Base-by-base conservation (phyloP, 2,113 vertebrate genomes). In the Psittacara wagleri region DNA sequence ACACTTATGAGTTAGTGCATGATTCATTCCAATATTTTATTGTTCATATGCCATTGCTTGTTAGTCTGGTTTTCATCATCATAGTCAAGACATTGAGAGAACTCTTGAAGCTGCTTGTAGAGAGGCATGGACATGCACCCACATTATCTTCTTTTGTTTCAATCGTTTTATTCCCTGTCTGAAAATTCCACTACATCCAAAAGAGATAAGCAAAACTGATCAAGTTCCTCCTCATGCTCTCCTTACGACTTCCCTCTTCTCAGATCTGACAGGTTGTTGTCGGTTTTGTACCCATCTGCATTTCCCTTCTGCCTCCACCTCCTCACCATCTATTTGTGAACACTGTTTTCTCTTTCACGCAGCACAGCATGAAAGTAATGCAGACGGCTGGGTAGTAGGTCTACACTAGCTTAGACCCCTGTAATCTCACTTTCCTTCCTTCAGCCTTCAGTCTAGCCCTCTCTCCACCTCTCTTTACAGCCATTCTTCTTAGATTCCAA, bases 281-380 rank as follows among this genome's bases (percentile, higher is more conserved):
- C 87, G 74, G 37, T 92, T 94, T 62, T 79, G 44, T 69, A 63
- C 37, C 44, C 70, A 69, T 81, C 86, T 92, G 63, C 64, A 95
- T 89, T 92, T 85, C 59, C 55, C 70, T 91, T 96, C 75, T 90
- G 74, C 63, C 87, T 94, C 82, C 52, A 63, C 52, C 78, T 95
- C 87, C 59, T 90, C 79, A 83, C 66, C 22, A 33, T 77, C 64
- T 88, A 86, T 82, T 94, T 37, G 63, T 70, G 79, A 95, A 83
- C 54, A 28, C 44, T 63, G 33, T 54, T 79, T 61, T 94, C 68
- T 88, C 28, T 88, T 96, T 83, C 78, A 88, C 4, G 5, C 0
- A 4, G 87, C 59, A 74, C 49, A 51, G 86, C 29, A 12, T 59
- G 49, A 76, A 87, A 35, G 37, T 88, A 70, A 69, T 35, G 44